Evolutionary conservation across 2,888 invertebrate genomes (phyloP).

Genomic region (Andrena camellia): DNA sequence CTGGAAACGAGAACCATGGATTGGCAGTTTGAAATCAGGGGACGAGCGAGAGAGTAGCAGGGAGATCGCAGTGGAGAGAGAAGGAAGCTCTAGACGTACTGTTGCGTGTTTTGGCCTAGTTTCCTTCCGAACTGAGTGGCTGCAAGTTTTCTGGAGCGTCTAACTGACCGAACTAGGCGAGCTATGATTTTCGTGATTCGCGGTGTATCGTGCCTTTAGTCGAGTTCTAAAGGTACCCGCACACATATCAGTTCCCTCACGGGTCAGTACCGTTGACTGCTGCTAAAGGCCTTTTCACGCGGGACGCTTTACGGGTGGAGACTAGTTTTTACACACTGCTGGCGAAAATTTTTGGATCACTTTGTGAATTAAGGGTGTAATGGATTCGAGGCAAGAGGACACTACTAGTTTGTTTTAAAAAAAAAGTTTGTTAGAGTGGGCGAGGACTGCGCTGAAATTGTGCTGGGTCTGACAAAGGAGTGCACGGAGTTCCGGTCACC

Average conservation of each 20-base stretch:
- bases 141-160: conserved; percentile 15
- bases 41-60: conserved; percentile 31
- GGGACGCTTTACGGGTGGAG: too few species aligned
- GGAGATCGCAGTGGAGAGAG: conserved; percentile 22
- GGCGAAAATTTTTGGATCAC: too few species aligned
- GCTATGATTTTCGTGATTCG: conserved; percentile 4
- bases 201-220: neutral
- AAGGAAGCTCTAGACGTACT: conserved; percentile 51
- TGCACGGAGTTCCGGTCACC: too few species aligned
- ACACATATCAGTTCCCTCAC: too few species aligned
- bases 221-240: neutral
- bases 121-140: conserved; percentile 51
- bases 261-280: neutral
- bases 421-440: too few species aligned
- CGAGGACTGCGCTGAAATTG: too few species aligned
- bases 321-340: too few species aligned
- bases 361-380: too few species aligned
- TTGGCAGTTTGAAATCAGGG: neutral
- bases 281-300: too few species aligned
- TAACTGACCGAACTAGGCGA: conserved; percentile 31
- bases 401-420: too few species aligned
- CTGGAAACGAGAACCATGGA: conserved; percentile 19
- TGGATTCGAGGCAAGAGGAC: too few species aligned
- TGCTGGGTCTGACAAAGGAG: too few species aligned
- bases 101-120: conserved; percentile 71